Conservation (phyloP, 2,797 vertebrate genomes). For the Labroides dimidiatus region DNA sequence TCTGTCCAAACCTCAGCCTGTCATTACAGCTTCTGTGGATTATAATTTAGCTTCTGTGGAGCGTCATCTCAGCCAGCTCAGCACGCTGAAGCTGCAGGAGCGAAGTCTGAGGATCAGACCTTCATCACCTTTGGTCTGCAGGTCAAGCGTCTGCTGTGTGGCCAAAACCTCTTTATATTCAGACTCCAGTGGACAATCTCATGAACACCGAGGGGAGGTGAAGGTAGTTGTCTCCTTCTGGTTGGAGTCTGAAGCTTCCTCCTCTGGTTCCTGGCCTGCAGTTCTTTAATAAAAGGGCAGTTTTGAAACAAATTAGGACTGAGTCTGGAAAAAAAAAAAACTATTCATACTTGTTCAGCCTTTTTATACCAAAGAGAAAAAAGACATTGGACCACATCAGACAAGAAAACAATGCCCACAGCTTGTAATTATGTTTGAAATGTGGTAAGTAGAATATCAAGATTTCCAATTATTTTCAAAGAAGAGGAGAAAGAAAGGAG, state of each 20-base stretch:
- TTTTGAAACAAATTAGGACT: constrained; percentile 64
- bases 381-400: constrained; percentile 77
- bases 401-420: constrained; percentile 75
- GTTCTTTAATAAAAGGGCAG: constrained; percentile 60
- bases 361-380: constrained; percentile 59
- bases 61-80: constrained; percentile 36
- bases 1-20: constrained; percentile 39
- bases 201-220: neutral
- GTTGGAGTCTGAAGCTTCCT: constrained; percentile 11
- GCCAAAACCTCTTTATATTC: neutral
- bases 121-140: constrained; percentile 25
- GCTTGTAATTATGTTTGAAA: constrained; percentile 84
- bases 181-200: neutral
- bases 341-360: constrained; percentile 60
- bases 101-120: constrained; percentile 8
- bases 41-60: constrained; percentile 54
- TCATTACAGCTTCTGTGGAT: constrained; percentile 67
- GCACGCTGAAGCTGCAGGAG: constrained; percentile 3
- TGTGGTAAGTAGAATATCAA: constrained; percentile 79
- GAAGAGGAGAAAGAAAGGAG: constrained; percentile 64
- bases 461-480: constrained; percentile 82
- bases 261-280: constrained; percentile 42
- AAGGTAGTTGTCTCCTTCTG: neutral
- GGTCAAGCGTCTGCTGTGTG: neutral
- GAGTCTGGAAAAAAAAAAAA: constrained; percentile 46